These are phyloP conservation scores for Prolemur simus DNA, from an alignment of 2,113 vertebrate species.

Conservation along the genomic window DNA sequence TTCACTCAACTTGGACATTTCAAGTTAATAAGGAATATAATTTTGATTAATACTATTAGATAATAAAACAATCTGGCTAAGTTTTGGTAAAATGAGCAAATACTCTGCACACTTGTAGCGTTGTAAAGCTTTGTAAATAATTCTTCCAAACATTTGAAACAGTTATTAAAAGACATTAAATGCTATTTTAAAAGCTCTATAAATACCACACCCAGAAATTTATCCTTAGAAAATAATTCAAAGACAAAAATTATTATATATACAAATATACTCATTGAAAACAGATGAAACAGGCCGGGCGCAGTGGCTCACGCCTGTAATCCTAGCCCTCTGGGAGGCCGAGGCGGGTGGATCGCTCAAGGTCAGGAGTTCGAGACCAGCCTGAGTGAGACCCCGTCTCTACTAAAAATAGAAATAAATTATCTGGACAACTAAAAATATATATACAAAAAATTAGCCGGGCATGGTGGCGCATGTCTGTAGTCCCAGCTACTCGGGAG, in stretches of 20 bases:
- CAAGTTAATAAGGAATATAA: conserved; percentile 35
- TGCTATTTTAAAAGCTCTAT: not conserved
- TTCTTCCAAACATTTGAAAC: conserved; percentile 47
- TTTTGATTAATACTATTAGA: conserved; percentile 15
- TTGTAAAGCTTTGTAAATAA: conserved; percentile 1
- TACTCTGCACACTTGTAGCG: not conserved
- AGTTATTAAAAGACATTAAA: conserved; percentile 27
- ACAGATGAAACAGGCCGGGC: not conserved
- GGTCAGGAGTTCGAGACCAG: too few relatives aligned
- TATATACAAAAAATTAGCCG: too few relatives aligned
- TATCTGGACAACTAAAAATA: too few relatives aligned
- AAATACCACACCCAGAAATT: not conserved
- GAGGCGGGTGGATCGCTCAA: too few relatives aligned
- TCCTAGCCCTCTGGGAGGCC: too few relatives aligned
- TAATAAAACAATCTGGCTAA: conserved; percentile 16
- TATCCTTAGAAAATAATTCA: conserved; percentile 36
- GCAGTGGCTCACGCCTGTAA: too few relatives aligned
- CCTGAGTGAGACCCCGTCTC: too few relatives aligned
- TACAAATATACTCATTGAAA: conserved; percentile 13
- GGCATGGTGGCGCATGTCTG: too few relatives aligned
- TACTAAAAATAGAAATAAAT: too few relatives aligned
- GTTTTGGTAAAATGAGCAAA: not conserved
- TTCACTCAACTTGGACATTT: conserved; percentile 30
- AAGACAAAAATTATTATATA: conserved; percentile 9
- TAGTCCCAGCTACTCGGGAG: too few relatives aligned